Evolutionary conservation across 2,888 invertebrate genomes (phyloP), one percentile per base, ranked within the genome.

Genomic region (Philaethria dido): DNA sequence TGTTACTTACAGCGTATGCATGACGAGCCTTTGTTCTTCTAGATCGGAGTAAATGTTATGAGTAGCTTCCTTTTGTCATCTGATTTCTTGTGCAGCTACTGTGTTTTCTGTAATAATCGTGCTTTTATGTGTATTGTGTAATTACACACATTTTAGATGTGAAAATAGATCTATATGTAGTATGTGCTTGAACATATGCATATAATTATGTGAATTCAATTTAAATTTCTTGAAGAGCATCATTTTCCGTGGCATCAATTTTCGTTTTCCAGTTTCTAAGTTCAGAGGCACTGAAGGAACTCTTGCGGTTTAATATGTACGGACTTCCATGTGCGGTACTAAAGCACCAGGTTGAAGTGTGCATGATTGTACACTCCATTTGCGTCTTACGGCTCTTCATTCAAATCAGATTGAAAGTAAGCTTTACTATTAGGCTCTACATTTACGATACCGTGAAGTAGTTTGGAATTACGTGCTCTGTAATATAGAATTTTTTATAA

Each of bases 341-440:
- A 94, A 79, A 72, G 94, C 93, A 33, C 95, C 95, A 0, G 96
- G 95, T 79, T 95, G 94, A 61, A 96, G 86, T 80, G 96, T 95
- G 94, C 93, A 74, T 95, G 93, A 77, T 96, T 94, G 86, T 96
- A 96, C 11, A 93, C 92, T 6, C 94, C 94, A 69, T 94, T 94
- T 93, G 64, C 93, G 93, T 3, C 96, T 91, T 20, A 92, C 84
- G 57, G 77, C 83, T 96, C 95, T 79, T 96, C 95, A 81, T 97
- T 97, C n/a, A 97, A 0, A 94, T 95, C 72, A 96, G 83, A 77
- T 95, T 95, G 83, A 97, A 97, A 0, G 92, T 87, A 0, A n/a
- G 94, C 95, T 69, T 93, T 94, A 16, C 93, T 93, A 64, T 92
- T 85, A 0, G 95, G 91, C 70, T 95, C 95, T 5, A 96, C 90